Evolutionary conservation across 2,797 vertebrate genomes (phyloP).

Genomic region (Luscinia megarhynchos): DNA sequence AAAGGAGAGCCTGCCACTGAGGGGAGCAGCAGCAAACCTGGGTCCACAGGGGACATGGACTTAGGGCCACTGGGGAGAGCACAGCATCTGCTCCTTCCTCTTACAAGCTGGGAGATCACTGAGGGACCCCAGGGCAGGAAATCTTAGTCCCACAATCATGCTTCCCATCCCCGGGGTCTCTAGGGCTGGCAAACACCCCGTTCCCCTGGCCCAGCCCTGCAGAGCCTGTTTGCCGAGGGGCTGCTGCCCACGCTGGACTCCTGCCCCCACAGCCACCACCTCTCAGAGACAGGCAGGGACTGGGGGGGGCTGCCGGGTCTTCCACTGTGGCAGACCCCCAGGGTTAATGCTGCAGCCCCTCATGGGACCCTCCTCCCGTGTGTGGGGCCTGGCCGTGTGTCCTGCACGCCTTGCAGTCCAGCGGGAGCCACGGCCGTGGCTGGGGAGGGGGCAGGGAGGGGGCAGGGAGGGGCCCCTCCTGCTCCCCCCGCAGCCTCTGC

Average conservation of each 20-base stretch:
- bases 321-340: not conserved
- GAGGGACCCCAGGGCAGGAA: not conserved
- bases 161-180: not conserved
- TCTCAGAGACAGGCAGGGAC: not conserved
- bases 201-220: not conserved
- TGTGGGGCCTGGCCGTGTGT: not conserved
- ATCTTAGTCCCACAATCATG: fast-evolving
- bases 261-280: not conserved
- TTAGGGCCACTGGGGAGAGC: fast-evolving
- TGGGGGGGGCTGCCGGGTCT: not conserved
- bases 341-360: not conserved
- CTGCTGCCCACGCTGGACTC: not conserved
- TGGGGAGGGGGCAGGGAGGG: too few species aligned
- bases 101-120: not conserved
- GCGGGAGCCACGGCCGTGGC: fast-evolving
- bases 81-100: not conserved
- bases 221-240: fast-evolving
- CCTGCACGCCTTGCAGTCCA: fast-evolving
- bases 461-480: fast-evolving
- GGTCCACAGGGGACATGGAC: fast-evolving
- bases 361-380: not conserved
- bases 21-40: fast-evolving
- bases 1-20: fast-evolving
- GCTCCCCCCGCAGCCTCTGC: not conserved
- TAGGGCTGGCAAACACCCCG: fast-evolving